Evolutionary conservation across 2,113 vertebrate genomes (phyloP).

Genomic region (Talpa occidentalis): DNA sequence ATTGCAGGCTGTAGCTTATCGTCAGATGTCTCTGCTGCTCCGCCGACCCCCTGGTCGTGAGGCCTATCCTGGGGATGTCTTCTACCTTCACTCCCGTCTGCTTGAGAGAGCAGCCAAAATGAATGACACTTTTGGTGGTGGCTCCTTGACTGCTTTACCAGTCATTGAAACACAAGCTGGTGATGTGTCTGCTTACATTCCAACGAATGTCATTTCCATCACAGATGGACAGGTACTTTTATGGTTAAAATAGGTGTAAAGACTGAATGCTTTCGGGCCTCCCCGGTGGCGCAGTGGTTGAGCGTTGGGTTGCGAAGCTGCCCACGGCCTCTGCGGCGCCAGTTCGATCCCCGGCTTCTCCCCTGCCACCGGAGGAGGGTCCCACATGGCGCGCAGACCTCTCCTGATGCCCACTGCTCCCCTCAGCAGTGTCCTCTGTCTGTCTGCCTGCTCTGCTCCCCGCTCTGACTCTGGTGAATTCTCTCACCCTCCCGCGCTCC

Average conservation of each 20-base stretch:
- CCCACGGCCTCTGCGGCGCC: too few relatives aligned
- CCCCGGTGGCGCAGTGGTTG: too few relatives aligned
- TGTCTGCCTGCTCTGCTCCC: too few relatives aligned
- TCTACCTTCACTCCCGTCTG: conserved; percentile 98
- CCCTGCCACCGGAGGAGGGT: too few relatives aligned
- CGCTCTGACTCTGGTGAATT: too few relatives aligned
- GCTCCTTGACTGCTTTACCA: conserved; percentile 97
- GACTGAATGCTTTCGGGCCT: neutral
- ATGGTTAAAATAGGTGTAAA: neutral
- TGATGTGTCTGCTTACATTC: conserved; percentile 99
- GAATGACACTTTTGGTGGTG: conserved; percentile 97
- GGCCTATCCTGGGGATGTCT: conserved; percentile 98
- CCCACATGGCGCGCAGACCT: too few relatives aligned
- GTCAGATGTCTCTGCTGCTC: conserved; percentile 98
- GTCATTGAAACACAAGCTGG: conserved; percentile 99
- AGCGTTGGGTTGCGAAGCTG: too few relatives aligned
- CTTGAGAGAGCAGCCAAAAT: conserved; percentile 99
- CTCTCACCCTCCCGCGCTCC: too few relatives aligned
- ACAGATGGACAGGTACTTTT: conserved; percentile 95
- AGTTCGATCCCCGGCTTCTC: too few relatives aligned
- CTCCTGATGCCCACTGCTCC: too few relatives aligned
- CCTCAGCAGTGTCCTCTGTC: too few relatives aligned
- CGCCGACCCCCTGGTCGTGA: conserved; percentile 97
- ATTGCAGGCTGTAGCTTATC: conserved; percentile 95
- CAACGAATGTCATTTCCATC: conserved; percentile 99